phyloP scores from a whole-genome alignment of 2,797 vertebrate genomes.

The Leptoclinus maculatus region DNA sequence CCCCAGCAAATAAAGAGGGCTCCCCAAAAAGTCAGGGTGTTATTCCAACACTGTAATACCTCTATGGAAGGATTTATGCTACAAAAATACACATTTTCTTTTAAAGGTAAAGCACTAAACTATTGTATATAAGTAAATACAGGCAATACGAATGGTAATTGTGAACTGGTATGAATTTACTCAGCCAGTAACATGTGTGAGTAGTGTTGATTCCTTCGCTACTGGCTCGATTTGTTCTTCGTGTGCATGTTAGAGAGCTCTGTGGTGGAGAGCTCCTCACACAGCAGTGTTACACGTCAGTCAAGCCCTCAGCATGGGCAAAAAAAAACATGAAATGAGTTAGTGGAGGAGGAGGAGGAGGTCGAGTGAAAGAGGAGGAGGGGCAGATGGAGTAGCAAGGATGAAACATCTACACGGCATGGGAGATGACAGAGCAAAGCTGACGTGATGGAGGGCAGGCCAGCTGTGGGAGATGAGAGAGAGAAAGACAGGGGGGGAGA shows the following conservation, averaged over 20 bases:
- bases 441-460: constrained; percentile 30
- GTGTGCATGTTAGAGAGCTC: constrained; percentile 9
- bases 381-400: constrained; percentile 20
- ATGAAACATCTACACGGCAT: constrained; percentile 50
- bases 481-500: background rate
- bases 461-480: constrained; percentile 41
- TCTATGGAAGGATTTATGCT: background rate
- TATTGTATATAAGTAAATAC: background rate
- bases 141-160: background rate
- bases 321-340: constrained; percentile 21
- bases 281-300: constrained; percentile 33
- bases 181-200: background rate
- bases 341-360: constrained; percentile 44
- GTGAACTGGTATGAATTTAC: background rate
- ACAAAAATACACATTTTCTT: too few relatives aligned
- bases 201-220: background rate
- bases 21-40: too few relatives aligned
- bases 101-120: accelerated
- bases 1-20: too few relatives aligned
- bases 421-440: constrained; percentile 50
- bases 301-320: constrained; percentile 38
- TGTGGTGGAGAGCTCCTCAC: constrained; percentile 24
- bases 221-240: constrained; percentile 4
- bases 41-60: too few relatives aligned
- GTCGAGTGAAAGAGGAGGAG: constrained; percentile 14